Conservation (phyloP, 2,888 invertebrate genomes). For the Crocallis elinguaria region DNA sequence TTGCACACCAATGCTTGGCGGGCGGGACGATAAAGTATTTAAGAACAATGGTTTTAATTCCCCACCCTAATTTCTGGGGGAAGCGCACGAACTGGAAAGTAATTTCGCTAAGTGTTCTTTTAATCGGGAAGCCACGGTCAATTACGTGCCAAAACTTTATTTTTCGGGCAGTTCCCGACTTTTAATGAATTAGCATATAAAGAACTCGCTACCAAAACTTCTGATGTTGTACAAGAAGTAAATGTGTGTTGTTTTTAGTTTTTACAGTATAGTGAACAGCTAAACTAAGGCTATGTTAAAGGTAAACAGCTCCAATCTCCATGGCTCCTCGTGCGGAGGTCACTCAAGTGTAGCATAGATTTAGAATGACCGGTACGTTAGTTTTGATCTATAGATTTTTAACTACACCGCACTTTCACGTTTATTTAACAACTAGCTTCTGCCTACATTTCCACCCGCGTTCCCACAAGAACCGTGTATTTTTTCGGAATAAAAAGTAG, state of each 20-base stretch:
- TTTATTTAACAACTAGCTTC: too few relatives aligned
- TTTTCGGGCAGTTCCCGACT: conserved; percentile 7
- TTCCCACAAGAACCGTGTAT: too few relatives aligned
- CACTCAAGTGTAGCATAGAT: too few relatives aligned
- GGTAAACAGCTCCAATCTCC: background rate
- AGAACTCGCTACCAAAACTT: background rate
- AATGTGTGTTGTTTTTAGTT: background rate
- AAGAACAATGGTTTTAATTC: background rate
- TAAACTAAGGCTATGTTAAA: background rate
- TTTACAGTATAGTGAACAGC: background rate
- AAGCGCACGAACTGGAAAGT: conserved; percentile 14
- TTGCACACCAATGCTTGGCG: background rate
- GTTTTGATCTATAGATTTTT: too few relatives aligned
- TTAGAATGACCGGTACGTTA: too few relatives aligned
- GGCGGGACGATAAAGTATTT: background rate
- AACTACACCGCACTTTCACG: too few relatives aligned
- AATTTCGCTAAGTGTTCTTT: conserved; percentile 16
- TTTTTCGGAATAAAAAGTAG: too few relatives aligned
- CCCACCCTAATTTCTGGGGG: background rate
- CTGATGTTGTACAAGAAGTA: background rate
- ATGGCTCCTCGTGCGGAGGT: too few relatives aligned
- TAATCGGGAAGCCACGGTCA: conserved; percentile 18
- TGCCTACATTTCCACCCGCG: too few relatives aligned
- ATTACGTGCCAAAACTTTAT: conserved; percentile 18
- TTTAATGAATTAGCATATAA: conserved; percentile 12